phyloP scores from a whole-genome alignment of 2,888 invertebrate species.

The Dascillus cervinus region DNA sequence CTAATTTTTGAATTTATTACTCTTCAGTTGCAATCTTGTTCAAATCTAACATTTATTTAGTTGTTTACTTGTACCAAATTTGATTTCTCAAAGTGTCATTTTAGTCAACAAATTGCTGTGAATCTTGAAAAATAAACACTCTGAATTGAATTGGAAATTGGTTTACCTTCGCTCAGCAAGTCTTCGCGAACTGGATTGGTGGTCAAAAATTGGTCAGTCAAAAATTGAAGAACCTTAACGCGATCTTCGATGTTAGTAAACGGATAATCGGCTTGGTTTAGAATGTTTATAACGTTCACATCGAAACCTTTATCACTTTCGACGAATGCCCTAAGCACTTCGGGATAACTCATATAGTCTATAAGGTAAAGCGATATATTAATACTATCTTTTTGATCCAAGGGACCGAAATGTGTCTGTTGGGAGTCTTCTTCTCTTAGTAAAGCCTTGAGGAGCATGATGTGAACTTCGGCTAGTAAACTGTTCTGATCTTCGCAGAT shows the following conservation, averaged over 20 bases:
- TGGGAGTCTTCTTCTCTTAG: constrained; percentile 90
- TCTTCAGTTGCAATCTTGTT: background rate
- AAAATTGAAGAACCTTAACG: constrained; percentile 75
- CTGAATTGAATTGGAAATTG: too few species aligned
- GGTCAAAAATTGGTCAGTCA: constrained; percentile 90
- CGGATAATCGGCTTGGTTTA: constrained; percentile 79
- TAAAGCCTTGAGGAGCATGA: constrained; percentile 85
- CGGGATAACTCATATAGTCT: constrained; percentile 96
- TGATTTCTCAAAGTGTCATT: too few species aligned
- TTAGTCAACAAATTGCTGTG: too few species aligned
- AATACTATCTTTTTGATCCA: constrained; percentile 95
- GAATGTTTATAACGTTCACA: constrained; percentile 59
- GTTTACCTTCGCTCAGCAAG: constrained; percentile 83
- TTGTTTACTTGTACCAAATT: too few species aligned
- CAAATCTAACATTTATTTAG: background rate
- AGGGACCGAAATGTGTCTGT: constrained; percentile 90
- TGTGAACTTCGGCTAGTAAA: constrained; percentile 87
- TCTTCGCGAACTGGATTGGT: constrained; percentile 91
- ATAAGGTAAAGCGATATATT: constrained; percentile 89
- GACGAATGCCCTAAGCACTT: constrained; percentile 80
- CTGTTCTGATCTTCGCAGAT: constrained; percentile 88
- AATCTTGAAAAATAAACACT: too few species aligned
- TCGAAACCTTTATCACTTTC: constrained; percentile 84
- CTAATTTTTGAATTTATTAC: background rate
- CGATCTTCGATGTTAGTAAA: constrained; percentile 73